These are phyloP conservation scores for Agriopis leucophaearia DNA, from an alignment of 2,888 invertebrate species.

Conservation along the genomic window DNA sequence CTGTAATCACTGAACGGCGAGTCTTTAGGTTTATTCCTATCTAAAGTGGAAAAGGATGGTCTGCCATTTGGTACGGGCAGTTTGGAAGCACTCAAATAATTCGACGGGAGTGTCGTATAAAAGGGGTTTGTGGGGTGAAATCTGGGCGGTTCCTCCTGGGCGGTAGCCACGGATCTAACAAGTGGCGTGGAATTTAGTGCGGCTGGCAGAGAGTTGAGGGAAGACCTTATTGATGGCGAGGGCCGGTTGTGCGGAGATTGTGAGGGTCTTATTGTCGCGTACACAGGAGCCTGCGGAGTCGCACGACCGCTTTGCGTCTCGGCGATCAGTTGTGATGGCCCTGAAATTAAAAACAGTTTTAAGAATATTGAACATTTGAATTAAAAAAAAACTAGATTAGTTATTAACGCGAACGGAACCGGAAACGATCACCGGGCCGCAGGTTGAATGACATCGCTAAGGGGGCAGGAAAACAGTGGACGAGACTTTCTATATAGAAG, in stretches of 20 bases:
- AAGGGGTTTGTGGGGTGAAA: slow-evolving; percentile 83
- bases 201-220: slow-evolving; percentile 68
- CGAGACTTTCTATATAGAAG: no score
- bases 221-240: slow-evolving; percentile 62
- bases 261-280: slow-evolving; percentile 76
- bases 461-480: no score
- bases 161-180: slow-evolving; percentile 66
- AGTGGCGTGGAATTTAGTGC: slow-evolving; percentile 70
- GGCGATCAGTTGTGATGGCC: slow-evolving; percentile 77
- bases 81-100: slow-evolving; percentile 77
- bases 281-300: slow-evolving; percentile 78
- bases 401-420: no score
- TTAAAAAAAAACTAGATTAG: neutral
- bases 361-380: no score
- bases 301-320: slow-evolving; percentile 68
- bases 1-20: slow-evolving; percentile 58
- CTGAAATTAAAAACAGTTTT: slow-evolving; percentile 63
- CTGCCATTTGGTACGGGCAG: slow-evolving; percentile 77
- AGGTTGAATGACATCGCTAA: no score
- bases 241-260: slow-evolving; percentile 65
- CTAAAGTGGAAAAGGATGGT: slow-evolving; percentile 67
- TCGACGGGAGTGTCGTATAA: slow-evolving; percentile 79
- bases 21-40: slow-evolving; percentile 73
- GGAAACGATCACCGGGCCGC: no score
- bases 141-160: slow-evolving; percentile 70